phyloP scores from a whole-genome alignment of 2,888 invertebrate species.

The Macropis europaea region DNA sequence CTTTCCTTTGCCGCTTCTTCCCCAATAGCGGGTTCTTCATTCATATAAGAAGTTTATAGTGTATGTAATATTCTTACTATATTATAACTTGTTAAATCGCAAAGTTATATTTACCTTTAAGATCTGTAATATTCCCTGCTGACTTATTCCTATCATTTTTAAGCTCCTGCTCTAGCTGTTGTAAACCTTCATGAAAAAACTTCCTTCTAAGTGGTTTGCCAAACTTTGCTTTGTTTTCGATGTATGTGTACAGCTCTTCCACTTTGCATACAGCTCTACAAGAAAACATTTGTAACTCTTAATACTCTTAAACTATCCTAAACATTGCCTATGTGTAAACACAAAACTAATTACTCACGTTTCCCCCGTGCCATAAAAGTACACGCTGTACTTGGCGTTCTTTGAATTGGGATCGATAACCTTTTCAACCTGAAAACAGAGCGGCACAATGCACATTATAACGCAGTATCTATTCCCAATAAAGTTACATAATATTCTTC shows the following conservation, averaged over 20 bases:
- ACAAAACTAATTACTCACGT: slow-evolving; percentile 84
- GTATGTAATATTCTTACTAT: not conserved
- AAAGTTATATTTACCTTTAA: slow-evolving; percentile 56
- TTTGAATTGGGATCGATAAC: slow-evolving; percentile 83
- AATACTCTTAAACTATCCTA: not conserved
- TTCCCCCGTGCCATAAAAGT: slow-evolving; percentile 97
- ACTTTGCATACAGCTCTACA: slow-evolving; percentile 87
- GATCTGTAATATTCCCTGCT: slow-evolving; percentile 48
- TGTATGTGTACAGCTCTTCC: slow-evolving; percentile 93
- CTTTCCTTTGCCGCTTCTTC: slow-evolving; percentile 59
- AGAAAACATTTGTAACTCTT: slow-evolving; percentile 47
- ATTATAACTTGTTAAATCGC: not conserved
- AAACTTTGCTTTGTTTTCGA: slow-evolving; percentile 89
- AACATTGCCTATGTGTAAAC: not conserved
- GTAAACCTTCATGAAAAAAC: slow-evolving; percentile 92
- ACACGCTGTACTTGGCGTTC: slow-evolving; percentile 88
- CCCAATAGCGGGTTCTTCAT: slow-evolving; percentile 31
- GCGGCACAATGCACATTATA: not conserved
- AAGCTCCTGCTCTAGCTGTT: slow-evolving; percentile 91
- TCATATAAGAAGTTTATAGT: not conserved
- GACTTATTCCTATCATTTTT: slow-evolving; percentile 81
- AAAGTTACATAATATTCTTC: slow-evolving; percentile 11
- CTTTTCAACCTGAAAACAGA: slow-evolving; percentile 82
- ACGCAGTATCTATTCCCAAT: not conserved
- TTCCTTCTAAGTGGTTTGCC: slow-evolving; percentile 90